phyloP scores from a whole-genome alignment of 2,113 vertebrate genomes.

The Ceuthmochares aereus region DNA sequence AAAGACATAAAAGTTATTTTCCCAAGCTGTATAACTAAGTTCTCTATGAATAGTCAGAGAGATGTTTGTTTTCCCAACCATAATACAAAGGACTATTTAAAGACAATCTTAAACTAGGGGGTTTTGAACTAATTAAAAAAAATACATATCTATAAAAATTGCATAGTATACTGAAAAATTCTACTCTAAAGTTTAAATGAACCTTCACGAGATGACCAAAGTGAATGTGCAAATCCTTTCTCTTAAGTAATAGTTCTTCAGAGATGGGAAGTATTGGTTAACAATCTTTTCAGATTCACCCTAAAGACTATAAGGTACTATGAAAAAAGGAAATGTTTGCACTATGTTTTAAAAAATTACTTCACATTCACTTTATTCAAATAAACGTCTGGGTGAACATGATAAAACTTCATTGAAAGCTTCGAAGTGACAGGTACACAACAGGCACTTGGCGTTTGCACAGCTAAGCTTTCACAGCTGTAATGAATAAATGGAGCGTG shows the following conservation, averaged over 20 bases:
- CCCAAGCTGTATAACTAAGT: not conserved
- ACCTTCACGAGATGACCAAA: not conserved
- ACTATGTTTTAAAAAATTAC: not conserved
- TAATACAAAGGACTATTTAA: not conserved
- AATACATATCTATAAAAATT: not conserved
- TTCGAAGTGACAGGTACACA: slow-evolving; percentile 63
- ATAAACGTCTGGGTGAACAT: not conserved
- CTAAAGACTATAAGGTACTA: not conserved
- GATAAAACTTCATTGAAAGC: slow-evolving; percentile 68
- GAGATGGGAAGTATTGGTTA: not conserved
- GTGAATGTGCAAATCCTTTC: not conserved
- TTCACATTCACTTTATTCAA: not conserved
- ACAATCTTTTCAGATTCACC: not conserved
- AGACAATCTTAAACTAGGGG: not conserved
- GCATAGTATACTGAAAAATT: not conserved
- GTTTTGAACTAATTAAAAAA: not conserved
- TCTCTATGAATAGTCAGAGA: not conserved
- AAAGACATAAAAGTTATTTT: not conserved
- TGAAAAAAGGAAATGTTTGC: not conserved
- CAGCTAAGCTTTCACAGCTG: slow-evolving; percentile 55
- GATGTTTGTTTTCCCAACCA: not conserved
- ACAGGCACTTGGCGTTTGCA: not conserved
- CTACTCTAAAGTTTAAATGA: not conserved
- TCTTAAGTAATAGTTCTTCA: not conserved
- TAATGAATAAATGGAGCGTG: slow-evolving; percentile 67